Evolutionary conservation across 2,888 invertebrate species (phyloP).

Genomic region (Dolomedes plantarius): DNA sequence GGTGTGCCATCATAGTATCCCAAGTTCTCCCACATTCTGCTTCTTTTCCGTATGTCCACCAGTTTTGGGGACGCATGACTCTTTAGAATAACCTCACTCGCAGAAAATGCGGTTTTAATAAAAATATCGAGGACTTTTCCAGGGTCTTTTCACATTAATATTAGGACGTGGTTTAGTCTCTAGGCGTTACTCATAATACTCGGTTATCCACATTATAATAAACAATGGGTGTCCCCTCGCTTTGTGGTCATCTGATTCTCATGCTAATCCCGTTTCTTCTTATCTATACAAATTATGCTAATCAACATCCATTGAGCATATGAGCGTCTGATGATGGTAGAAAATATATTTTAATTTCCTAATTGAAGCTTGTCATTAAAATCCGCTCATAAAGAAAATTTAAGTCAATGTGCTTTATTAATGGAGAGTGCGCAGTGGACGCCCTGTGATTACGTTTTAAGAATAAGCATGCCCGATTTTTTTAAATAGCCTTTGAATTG

Average conservation of each 20-base stretch:
- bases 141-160: too few species aligned
- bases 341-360: slow-evolving; percentile 3
- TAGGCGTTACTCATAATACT: not conserved
- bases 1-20: too few species aligned
- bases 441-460: not conserved
- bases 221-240: slow-evolving; percentile 1
- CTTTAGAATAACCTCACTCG: too few species aligned
- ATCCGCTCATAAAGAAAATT: not conserved
- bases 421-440: not conserved
- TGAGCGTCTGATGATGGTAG: not conserved
- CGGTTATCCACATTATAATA: not conserved
- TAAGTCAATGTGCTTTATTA: not conserved
- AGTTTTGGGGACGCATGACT: too few species aligned
- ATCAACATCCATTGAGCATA: not conserved
- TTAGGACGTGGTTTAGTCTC: not conserved
- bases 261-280: not conserved
- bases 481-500: too few species aligned
- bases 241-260: slow-evolving; percentile 6
- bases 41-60: too few species aligned
- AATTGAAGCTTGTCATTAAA: slow-evolving; percentile 4
- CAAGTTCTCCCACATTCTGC: too few species aligned
- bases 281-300: slow-evolving; percentile 11
- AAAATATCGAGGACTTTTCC: too few species aligned
- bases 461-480: too few species aligned
- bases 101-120: too few species aligned